Evolutionary conservation across 2,113 vertebrate genomes (phyloP).

Genomic region (Halcyon senegalensis): DNA sequence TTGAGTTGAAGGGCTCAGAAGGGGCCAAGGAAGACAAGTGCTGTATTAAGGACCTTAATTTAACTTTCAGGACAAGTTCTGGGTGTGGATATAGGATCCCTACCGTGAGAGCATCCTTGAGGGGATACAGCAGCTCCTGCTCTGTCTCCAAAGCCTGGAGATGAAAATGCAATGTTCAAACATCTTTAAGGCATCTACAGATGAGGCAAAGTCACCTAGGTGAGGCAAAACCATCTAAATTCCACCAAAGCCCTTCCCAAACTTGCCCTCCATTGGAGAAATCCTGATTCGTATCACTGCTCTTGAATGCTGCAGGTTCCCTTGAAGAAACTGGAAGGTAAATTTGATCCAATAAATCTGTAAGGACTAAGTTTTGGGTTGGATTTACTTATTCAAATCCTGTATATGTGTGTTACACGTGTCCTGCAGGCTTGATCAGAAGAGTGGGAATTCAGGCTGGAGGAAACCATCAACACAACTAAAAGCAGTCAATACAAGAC

Average conservation of each 20-base stretch:
- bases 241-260: background rate
- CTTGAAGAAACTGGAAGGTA: background rate
- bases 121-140: background rate
- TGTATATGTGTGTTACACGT: accelerated
- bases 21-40: background rate
- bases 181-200: background rate
- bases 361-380: background rate
- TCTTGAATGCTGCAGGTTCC: background rate
- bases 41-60: background rate
- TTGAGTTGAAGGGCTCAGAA: background rate
- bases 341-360: too few species aligned
- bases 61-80: background rate
- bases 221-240: background rate
- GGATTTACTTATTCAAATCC: background rate
- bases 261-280: background rate
- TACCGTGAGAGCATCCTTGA: background rate
- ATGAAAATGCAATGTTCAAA: background rate
- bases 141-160: background rate
- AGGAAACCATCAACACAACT: background rate
- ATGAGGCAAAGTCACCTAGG: background rate
- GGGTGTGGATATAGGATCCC: background rate
- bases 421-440: background rate
- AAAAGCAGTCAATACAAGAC: background rate
- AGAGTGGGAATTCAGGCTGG: background rate
- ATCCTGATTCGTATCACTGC: background rate